Conservation (phyloP, 2,888 invertebrate species). For the Leuctra nigra region DNA sequence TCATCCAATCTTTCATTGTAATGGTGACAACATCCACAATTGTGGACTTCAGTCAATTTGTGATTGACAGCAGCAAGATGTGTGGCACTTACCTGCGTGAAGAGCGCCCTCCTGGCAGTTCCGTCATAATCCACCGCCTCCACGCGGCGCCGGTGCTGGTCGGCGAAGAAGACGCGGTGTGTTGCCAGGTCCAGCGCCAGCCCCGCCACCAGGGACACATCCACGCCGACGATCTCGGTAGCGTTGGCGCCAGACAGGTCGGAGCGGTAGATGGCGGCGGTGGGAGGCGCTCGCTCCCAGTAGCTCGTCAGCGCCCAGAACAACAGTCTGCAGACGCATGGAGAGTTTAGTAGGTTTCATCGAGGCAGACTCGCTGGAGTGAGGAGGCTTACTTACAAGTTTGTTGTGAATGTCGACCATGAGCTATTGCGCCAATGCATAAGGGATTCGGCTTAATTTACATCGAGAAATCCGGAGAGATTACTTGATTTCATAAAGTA, state of each 20-base stretch:
- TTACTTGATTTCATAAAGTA: not conserved
- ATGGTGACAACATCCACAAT: no score
- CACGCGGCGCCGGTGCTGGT: constrained; percentile 51
- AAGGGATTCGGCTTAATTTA: not conserved
- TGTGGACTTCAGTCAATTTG: no score
- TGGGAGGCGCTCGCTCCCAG: constrained; percentile 30
- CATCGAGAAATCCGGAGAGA: not conserved
- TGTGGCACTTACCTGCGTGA: constrained; percentile 21
- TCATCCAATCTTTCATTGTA: no score
- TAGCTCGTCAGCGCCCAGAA: constrained; percentile 39
- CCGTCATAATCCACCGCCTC: constrained; percentile 38
- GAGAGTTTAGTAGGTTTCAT: not conserved
- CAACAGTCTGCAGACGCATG: constrained; percentile 34
- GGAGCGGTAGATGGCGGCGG: constrained; percentile 37
- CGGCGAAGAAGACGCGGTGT: constrained; percentile 67
- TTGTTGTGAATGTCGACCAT: no score
- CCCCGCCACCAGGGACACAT: constrained; percentile 49
- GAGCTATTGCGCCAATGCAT: no score
- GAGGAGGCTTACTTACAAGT: not conserved
- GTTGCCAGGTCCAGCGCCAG: constrained; percentile 50
- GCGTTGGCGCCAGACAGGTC: constrained; percentile 48
- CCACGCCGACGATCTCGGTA: constrained; percentile 38
- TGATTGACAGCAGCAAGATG: no score
- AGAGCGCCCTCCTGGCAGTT: constrained; percentile 29
- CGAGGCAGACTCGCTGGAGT: no score